A percentile compares a stretch with the other conserved stretches of the same genome.
Evolutionary conservation across 2,888 invertebrate species (phyloP).

Genomic region (Phyto melanocephala): DNA sequence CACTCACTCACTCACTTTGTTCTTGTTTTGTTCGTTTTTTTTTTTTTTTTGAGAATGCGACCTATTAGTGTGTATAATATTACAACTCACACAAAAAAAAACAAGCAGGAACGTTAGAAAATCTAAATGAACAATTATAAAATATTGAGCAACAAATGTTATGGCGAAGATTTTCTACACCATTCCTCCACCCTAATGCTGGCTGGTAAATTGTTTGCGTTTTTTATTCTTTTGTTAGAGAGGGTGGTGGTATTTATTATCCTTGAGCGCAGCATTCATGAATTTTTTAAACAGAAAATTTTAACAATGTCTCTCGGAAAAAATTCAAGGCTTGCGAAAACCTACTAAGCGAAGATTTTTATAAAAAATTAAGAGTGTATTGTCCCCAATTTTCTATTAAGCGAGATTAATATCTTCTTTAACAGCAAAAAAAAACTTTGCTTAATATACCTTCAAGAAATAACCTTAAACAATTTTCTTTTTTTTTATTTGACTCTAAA

Average conservation of each 20-base stretch:
- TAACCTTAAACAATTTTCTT: too few species aligned
- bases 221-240: background rate
- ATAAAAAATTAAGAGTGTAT: too few species aligned
- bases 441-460: too few species aligned
- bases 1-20: background rate
- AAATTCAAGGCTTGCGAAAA: too few species aligned
- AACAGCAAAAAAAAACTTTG: too few species aligned
- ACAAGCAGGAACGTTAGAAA: constrained; percentile 55
- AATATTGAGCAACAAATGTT: constrained; percentile 10
- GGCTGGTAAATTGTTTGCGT: background rate
- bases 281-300: background rate
- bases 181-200: background rate
- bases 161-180: background rate
- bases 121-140: constrained; percentile 55
- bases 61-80: constrained; percentile 26
- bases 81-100: constrained; percentile 60
- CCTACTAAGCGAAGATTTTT: too few species aligned
- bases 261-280: constrained; percentile 40
- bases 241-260: constrained; percentile 49
- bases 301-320: too few species aligned
- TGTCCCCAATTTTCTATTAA: too few species aligned
- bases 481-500: too few species aligned
- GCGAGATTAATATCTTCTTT: too few species aligned
- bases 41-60: background rate
- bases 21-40: too few species aligned